Base-by-base conservation (phyloP, 2,888 invertebrate species). In the Eugnorisma glareosa region DNA sequence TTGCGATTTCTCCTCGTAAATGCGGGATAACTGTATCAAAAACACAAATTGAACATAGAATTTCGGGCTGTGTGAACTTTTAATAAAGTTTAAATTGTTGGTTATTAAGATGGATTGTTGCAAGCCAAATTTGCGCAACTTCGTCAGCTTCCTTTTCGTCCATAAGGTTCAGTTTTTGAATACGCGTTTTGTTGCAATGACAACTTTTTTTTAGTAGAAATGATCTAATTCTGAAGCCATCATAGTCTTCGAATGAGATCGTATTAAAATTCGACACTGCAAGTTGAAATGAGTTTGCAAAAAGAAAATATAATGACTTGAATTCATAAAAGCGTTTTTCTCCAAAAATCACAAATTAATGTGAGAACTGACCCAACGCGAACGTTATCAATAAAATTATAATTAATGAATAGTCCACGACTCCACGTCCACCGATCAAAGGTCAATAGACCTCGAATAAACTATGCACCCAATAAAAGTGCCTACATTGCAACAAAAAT, bases 1-100 rank as follows among this genome's bases (percentile, higher is more conserved):
- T 98, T 93, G 94, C 97, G 82, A 97, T 98, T 95, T 97, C 97
- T 89, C 89, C 96, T 93, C 0, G 96, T 96, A 86, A 97, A 97
- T 31, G 93, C 93, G 11, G 96, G 94, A 89, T 92, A 97, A 94
- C 97, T 97, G 90, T 90, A 94, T 87, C 64, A 80, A 70, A 61
- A 57, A 40, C 3, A 67, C 0, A 11, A 57, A 35, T 48, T 57
- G 10, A n/a, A 18, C 24, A 28, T 21, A 5, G 10, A 70, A 18
- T 24, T 31, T 11, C 18, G 7, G 13, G 54, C 28, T 37, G 28
- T 10, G 11, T 69, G 7, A 54, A 21, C 13, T 54, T 37, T 21
- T 8, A 37, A 37, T 35, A 31, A 4, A 31, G 10, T 54, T 54
- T 11, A n/a, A n/a, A 11, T n/a, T 37, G 24, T 67, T 31, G 8